These are phyloP conservation scores for Dromococcyx pavoninus DNA, from an alignment of 2,797 vertebrate genomes.

Conservation along the genomic window DNA sequence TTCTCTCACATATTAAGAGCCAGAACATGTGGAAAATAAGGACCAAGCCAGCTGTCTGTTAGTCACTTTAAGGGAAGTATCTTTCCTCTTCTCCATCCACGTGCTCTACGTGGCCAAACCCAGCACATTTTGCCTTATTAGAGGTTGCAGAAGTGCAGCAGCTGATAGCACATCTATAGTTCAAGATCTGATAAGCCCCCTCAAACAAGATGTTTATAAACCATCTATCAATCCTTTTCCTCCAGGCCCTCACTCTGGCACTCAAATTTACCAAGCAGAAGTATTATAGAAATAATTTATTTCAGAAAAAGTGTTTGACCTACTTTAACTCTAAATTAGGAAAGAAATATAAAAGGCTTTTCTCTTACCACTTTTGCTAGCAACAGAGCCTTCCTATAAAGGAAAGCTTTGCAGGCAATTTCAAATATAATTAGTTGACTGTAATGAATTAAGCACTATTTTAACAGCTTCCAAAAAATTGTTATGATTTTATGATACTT, in stretches of 20 bases:
- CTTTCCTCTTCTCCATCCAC: not conserved
- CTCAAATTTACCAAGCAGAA: not conserved
- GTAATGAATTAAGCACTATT: not conserved
- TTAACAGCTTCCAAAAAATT: not conserved
- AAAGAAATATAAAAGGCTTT: not conserved
- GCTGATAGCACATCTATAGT: slow-evolving; percentile 10
- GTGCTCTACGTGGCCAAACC: not conserved
- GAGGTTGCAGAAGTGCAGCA: not conserved
- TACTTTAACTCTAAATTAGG: slow-evolving; percentile 15
- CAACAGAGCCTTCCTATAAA: not conserved
- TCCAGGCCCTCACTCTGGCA: not conserved
- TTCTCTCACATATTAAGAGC: not conserved
- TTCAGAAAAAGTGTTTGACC: not conserved
- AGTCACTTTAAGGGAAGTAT: not conserved
- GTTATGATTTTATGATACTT: not conserved
- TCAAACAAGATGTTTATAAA: not conserved
- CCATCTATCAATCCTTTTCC: not conserved
- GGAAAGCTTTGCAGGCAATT: not conserved
- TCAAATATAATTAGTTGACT: slow-evolving; percentile 21
- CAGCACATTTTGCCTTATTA: not conserved
- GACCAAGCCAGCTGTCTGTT: not conserved
- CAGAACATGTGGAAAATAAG: not conserved
- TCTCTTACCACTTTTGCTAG: not conserved
- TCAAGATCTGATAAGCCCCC: not conserved
- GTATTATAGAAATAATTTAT: not conserved